Base-by-base conservation (phyloP, 2,888 invertebrate genomes). In the Trachelus stipa region DNA sequence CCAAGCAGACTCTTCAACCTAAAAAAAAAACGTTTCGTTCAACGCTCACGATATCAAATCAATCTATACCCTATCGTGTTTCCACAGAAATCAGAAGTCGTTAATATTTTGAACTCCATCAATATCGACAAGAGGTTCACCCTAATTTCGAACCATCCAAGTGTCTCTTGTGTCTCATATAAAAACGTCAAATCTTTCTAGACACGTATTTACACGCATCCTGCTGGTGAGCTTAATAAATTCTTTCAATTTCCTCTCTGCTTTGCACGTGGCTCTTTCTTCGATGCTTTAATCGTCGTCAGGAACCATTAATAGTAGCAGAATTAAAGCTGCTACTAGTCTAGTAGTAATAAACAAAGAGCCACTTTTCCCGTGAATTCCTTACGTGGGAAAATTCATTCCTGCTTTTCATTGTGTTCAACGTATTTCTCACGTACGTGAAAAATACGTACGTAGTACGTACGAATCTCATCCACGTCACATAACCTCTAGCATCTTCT, bases 61-160 rank as follows among this genome's bases (percentile, higher is more conserved):
- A 9, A 56, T 23, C 23, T 2, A 2, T 40, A 40, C 23, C 40
- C 6, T 23, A 0, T 56, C 2, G 23, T 2, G 23, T 56, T 6
- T 23, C 31, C 71, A 15, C 71, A 34, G 23, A 12, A 6, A n/a
- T 23, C 23, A 34, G 31, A 6, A 73, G 0, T 73, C 23, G 11
- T 34, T 15, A n/a, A 69, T 79, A 76, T 79, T 76, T 79, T 69
- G 40, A 79, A 76, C 76, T 33, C 73, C 73, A 79, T 76, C 79
- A 68, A 68, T 34, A 33, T 35, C 76, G 69, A 76, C 74, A 79
- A 79, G 76, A 77, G 73, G n/a, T 73, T 73, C 73, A 34, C 33
- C 2, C 68, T 35, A 33, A 76, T 23, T 56, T 56, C 23, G 9
- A 56, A 56, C 0, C 2, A 15, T 56, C 40, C 23, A 23, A 40